phyloP scores from a whole-genome alignment of 2,888 invertebrate species.

The Hypolimnas misippus region DNA sequence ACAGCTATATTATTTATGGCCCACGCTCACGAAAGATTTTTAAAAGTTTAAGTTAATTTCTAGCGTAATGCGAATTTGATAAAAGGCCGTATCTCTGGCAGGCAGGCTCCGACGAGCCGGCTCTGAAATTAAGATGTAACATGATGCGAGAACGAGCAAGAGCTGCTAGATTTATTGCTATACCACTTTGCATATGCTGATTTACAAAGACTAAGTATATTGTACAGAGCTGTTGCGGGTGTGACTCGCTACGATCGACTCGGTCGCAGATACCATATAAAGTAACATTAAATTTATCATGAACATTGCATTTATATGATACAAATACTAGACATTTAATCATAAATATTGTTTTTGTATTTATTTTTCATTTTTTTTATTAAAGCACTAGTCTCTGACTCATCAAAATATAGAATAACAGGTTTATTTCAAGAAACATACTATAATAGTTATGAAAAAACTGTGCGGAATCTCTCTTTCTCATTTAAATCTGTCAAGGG shows the following conservation, averaged over 20 bases:
- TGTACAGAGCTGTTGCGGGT: constrained; percentile 57
- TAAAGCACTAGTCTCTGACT: no score
- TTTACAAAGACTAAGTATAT: constrained; percentile 79
- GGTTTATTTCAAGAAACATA: no score
- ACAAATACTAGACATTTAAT: no score
- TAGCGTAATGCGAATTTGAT: constrained; percentile 83
- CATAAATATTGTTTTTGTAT: no score
- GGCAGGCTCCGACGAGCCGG: constrained; percentile 81
- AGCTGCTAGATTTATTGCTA: constrained; percentile 84
- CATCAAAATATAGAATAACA: no score
- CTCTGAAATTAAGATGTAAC: constrained; percentile 85
- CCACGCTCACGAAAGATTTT: constrained; percentile 73
- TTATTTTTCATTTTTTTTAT: no score
- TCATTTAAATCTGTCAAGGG: no score
- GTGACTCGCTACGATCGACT: constrained; percentile 43
- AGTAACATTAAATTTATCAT: not conserved
- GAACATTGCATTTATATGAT: not conserved
- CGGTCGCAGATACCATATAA: not conserved
- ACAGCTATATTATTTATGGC: constrained; percentile 79
- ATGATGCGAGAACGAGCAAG: constrained; percentile 85
- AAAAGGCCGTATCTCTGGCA: constrained; percentile 81
- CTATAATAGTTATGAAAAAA: no score
- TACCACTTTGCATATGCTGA: constrained; percentile 85
- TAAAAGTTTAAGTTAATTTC: constrained; percentile 78
- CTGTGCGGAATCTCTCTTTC: no score